A percentile compares a stretch with the other conserved stretches of the same genome.
phyloP scores from a whole-genome alignment of 2,888 invertebrate genomes.

The Cerceris ruficornis region DNA sequence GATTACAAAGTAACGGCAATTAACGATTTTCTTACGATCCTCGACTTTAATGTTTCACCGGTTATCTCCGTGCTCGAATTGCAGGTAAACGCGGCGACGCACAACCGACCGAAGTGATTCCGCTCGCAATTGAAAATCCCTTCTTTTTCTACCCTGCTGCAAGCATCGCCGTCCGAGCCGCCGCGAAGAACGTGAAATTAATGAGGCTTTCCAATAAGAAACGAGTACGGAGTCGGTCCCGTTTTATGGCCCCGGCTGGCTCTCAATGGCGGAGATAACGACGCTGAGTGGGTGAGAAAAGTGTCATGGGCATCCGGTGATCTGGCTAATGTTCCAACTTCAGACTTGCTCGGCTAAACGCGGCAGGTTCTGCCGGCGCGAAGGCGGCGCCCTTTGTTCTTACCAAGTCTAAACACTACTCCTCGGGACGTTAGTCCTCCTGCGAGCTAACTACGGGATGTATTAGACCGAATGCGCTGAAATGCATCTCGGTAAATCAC shows the following conservation, averaged over 20 bases:
- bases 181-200: conserved; percentile 42
- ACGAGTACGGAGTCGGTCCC: conserved; percentile 31
- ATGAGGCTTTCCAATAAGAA: conserved; percentile 54
- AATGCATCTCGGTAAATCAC: conserved; percentile 69
- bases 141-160: conserved; percentile 28
- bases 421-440: conserved; percentile 30
- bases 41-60: background rate
- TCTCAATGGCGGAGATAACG: conserved; percentile 57
- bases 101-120: background rate
- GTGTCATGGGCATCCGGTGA: conserved; percentile 79
- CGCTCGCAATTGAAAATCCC: background rate
- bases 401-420: conserved; percentile 41
- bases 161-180: conserved; percentile 7
- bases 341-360: conserved; percentile 4
- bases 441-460: conserved; percentile 52
- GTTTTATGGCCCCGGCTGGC: conserved; percentile 46
- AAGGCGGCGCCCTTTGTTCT: conserved; percentile 67
- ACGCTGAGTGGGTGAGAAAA: conserved; percentile 73
- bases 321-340: conserved; percentile 77
- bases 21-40: conserved; percentile 35
- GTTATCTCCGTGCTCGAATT: conserved; percentile 20
- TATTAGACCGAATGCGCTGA: conserved; percentile 69
- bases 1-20: conserved; percentile 49
- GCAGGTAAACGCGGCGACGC: conserved; percentile 14
- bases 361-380: conserved; percentile 15